These are phyloP conservation scores for Herpetotheres cachinnans DNA, from an alignment of 2,113 vertebrate genomes.

Conservation along the genomic window DNA sequence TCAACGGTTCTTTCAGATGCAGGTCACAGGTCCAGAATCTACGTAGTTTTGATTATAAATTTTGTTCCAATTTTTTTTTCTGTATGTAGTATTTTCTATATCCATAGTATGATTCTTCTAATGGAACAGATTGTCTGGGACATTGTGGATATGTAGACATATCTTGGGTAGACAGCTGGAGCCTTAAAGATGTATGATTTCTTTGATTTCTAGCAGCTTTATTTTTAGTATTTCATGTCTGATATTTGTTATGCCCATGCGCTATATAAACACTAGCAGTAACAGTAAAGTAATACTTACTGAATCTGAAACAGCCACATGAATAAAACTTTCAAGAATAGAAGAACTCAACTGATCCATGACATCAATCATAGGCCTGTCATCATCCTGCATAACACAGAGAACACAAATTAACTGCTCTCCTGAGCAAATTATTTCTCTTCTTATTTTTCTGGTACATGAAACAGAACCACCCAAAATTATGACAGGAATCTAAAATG, in stretches of 20 bases:
- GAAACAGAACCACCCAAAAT: not conserved
- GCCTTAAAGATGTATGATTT: not conserved
- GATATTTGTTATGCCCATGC: not conserved
- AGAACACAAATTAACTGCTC: not conserved
- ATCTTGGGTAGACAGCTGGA: not conserved
- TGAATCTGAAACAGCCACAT: slow-evolving; percentile 93
- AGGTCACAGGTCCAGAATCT: not conserved
- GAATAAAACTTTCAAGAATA: slow-evolving; percentile 96
- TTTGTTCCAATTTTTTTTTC: not conserved
- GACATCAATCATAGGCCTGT: slow-evolving; percentile 97
- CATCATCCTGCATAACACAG: slow-evolving; percentile 84
- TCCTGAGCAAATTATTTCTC: not conserved
- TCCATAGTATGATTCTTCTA: not conserved
- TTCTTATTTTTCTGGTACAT: not conserved
- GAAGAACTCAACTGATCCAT: slow-evolving; percentile 97
- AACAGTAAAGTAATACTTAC: slow-evolving; percentile 75
- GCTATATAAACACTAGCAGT: not conserved
- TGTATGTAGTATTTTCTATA: not conserved
- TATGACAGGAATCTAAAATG: not conserved
- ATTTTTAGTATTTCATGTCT: not conserved
- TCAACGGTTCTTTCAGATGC: not conserved
- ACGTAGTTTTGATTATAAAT: not conserved
- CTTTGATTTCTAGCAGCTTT: not conserved
- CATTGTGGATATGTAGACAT: no score
- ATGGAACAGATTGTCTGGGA: not conserved